Evolutionary conservation across 2,113 vertebrate genomes (phyloP).

Genomic region (Callospermophilus lateralis): DNA sequence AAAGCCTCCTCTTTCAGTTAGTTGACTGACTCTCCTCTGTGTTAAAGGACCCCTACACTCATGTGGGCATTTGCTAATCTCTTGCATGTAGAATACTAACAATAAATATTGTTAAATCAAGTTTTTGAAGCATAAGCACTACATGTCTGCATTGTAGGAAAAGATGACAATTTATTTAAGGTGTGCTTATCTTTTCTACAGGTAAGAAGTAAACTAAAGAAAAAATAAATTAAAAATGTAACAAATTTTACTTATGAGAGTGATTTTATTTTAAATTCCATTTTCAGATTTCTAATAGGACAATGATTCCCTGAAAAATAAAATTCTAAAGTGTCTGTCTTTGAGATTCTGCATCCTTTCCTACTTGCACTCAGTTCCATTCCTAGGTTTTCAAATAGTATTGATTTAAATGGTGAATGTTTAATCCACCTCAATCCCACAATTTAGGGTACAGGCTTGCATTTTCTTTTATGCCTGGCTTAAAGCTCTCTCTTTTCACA

Average conservation of each 20-base stretch:
- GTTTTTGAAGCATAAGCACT: not conserved
- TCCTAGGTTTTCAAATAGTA: not conserved
- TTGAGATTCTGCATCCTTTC: not conserved
- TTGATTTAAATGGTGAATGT: not conserved
- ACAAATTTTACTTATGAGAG: not conserved
- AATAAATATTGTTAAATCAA: not conserved
- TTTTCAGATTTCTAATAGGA: not conserved
- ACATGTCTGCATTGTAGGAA: not conserved
- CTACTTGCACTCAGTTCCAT: not conserved
- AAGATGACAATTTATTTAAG: not conserved
- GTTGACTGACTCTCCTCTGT: not conserved
- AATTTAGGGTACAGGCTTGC: not conserved
- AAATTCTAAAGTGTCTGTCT: not conserved
- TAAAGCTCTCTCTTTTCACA: not conserved
- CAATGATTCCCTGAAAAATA: not conserved
- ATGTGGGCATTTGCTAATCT: not conserved
- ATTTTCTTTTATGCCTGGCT: not conserved
- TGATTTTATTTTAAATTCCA: not conserved
- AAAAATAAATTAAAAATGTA: not conserved
- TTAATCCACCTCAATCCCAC: not conserved
- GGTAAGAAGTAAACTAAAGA: not conserved
- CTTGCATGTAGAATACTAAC: not conserved
- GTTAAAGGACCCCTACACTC: not conserved
- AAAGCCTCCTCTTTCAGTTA: not conserved
- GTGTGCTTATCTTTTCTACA: not conserved